Evolutionary conservation across 2,888 invertebrate species (phyloP).

Genomic region (Drosophila maculinotata): DNA sequence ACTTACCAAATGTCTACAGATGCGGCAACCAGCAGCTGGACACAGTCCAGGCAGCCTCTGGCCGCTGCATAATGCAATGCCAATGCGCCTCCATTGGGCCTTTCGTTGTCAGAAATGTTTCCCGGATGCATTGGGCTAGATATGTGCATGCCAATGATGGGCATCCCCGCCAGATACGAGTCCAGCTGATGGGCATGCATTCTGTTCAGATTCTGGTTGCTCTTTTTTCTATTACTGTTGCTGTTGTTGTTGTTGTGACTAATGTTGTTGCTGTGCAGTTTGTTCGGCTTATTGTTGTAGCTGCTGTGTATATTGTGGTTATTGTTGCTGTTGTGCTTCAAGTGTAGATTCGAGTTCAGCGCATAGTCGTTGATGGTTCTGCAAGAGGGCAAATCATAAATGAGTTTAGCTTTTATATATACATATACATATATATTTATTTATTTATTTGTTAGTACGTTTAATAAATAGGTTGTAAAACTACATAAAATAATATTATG

Average conservation of each 20-base stretch:
- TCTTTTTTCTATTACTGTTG: slow-evolving; percentile 34
- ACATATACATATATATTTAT: no score
- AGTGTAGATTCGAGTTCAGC: slow-evolving; percentile 72
- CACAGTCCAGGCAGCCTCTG: slow-evolving; percentile 94
- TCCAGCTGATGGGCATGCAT: slow-evolving; percentile 85
- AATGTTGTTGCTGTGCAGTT: slow-evolving; percentile 34
- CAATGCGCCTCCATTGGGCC: slow-evolving; percentile 88
- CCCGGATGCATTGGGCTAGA: slow-evolving; percentile 83
- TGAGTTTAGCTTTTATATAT: neutral
- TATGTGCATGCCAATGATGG: slow-evolving; percentile 71
- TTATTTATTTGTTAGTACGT: neutral
- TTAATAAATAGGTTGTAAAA: no score
- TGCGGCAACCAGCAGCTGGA: slow-evolving; percentile 91
- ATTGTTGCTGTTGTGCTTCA: slow-evolving; percentile 47
- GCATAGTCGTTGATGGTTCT: slow-evolving; percentile 83
- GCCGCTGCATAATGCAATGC: slow-evolving; percentile 95
- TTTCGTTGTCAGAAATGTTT: slow-evolving; percentile 84
- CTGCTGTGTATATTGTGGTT: slow-evolving; percentile 30
- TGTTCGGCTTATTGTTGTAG: slow-evolving; percentile 16
- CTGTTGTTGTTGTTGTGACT: slow-evolving; percentile 15
- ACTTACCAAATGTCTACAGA: slow-evolving; percentile 91
- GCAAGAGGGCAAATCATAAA: slow-evolving; percentile 34
- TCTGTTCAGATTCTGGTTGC: slow-evolving; percentile 59
- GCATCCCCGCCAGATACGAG: slow-evolving; percentile 65
- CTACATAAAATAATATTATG: no score